phyloP scores from a whole-genome alignment of 2,888 invertebrate genomes.

The Leptinotarsa tumamoca region DNA sequence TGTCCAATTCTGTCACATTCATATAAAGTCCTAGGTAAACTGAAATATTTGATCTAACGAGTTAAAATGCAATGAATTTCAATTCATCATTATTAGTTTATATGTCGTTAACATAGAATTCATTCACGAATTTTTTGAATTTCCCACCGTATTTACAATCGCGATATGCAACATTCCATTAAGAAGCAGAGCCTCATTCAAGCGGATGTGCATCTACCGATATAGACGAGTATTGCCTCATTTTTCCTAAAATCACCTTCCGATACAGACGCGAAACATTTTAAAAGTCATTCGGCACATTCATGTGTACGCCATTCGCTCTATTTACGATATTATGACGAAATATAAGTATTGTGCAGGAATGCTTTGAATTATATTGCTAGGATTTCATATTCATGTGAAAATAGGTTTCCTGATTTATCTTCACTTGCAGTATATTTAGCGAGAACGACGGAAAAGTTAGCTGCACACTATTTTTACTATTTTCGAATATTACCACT shows the following conservation, averaged over 20 bases:
- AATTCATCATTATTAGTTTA: too few relatives aligned
- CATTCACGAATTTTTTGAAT: background rate
- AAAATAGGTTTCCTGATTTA: constrained; percentile 34
- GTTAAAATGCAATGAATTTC: too few relatives aligned
- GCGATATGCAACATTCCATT: constrained; percentile 17
- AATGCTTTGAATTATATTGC: constrained; percentile 35
- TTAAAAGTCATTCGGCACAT: constrained; percentile 42
- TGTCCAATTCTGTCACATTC: too few relatives aligned
- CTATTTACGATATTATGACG: constrained; percentile 41
- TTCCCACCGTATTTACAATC: background rate
- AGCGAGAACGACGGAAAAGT: background rate
- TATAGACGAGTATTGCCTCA: constrained; percentile 33
- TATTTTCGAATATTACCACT: background rate
- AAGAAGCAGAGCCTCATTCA: constrained; percentile 16
- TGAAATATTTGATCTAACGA: too few relatives aligned
- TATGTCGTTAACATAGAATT: too few relatives aligned
- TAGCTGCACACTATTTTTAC: background rate
- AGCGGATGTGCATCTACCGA: constrained; percentile 16
- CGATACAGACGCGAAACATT: constrained; percentile 47
- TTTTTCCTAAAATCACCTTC: constrained; percentile 48
- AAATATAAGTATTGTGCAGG: constrained; percentile 33
- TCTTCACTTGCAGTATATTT: constrained; percentile 13
- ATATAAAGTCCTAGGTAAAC: too few relatives aligned
- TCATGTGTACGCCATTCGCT: constrained; percentile 36
- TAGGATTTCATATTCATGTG: constrained; percentile 26